phyloP scores from a whole-genome alignment of 2,888 invertebrate species.

The Abrostola tripartita region DNA sequence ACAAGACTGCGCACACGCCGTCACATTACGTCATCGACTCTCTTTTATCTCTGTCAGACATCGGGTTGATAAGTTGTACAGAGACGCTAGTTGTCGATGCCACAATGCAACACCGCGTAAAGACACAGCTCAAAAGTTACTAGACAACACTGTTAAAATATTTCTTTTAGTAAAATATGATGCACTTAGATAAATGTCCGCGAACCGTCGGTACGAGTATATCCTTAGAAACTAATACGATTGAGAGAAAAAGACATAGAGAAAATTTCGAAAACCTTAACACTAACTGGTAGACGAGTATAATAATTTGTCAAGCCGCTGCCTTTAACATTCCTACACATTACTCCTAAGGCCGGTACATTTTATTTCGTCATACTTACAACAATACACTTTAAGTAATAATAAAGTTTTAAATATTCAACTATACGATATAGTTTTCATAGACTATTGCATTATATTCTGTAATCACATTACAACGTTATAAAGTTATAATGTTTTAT shows the following conservation, averaged over 20 bases:
- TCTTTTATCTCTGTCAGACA: slow-evolving; percentile 11
- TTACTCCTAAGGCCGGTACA: slow-evolving; percentile 87
- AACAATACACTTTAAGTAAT: slow-evolving; percentile 84
- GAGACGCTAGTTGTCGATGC: slow-evolving; percentile 42
- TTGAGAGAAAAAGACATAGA: slow-evolving; percentile 85
- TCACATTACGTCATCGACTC: slow-evolving; percentile 27
- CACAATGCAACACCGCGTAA: slow-evolving; percentile 18
- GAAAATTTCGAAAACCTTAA: slow-evolving; percentile 84
- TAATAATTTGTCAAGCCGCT: slow-evolving; percentile 78
- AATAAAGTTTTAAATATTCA: slow-evolving; percentile 78
- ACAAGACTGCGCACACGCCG: slow-evolving; percentile 52
- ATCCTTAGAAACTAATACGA: slow-evolving; percentile 81
- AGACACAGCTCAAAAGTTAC: slow-evolving; percentile 40
- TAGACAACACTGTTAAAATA: slow-evolving; percentile 73
- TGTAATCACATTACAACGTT: slow-evolving; percentile 71
- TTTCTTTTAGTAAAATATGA: slow-evolving; percentile 70
- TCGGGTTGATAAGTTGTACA: slow-evolving; percentile 23
- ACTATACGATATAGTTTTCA: slow-evolving; percentile 72
- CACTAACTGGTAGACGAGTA: slow-evolving; percentile 77
- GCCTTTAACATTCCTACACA: slow-evolving; percentile 77
- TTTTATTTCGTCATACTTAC: slow-evolving; percentile 77
- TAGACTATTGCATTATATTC: slow-evolving; percentile 77
- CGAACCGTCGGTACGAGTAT: slow-evolving; percentile 47
- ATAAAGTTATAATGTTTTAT: slow-evolving; percentile 52
- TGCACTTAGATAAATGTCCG: slow-evolving; percentile 56